Evolutionary conservation across 2,113 vertebrate species (phyloP).

Genomic region (Cygnus atratus): DNA sequence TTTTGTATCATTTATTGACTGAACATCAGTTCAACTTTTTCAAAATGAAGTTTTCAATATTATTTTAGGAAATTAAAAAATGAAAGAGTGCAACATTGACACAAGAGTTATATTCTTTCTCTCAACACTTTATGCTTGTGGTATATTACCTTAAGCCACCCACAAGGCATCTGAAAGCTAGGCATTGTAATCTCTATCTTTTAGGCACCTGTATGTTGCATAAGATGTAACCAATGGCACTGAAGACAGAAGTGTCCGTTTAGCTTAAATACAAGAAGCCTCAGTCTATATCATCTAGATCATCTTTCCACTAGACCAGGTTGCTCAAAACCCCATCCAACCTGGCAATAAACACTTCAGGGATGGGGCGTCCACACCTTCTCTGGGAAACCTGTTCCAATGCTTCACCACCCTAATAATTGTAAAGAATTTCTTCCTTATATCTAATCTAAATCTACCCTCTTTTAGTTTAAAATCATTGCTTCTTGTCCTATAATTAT

Average conservation of each 20-base stretch:
- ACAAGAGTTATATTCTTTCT: neutral
- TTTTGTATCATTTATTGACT: neutral
- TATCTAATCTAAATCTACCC: no score
- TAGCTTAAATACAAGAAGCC: neutral
- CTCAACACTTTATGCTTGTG: neutral
- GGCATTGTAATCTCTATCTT: neutral
- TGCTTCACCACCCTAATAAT: no score
- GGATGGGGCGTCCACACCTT: no score
- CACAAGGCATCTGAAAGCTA: neutral
- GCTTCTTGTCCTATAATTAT: no score
- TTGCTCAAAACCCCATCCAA: no score
- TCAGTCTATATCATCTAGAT: neutral
- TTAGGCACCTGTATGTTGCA: neutral
- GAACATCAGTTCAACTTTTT: neutral
- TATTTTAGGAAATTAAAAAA: neutral
- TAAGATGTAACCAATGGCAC: neutral
- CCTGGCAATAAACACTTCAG: no score
- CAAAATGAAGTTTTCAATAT: neutral
- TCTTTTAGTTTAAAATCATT: no score
- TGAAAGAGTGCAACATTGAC: neutral
- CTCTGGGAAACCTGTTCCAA: no score
- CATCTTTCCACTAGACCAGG: no score
- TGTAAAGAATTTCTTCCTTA: no score
- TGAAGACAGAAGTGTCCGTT: neutral
- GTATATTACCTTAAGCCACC: neutral